Evolutionary conservation across 2,797 vertebrate genomes (phyloP), one percentile per base, ranked within the genome.

Genomic region (Cygnus olor): DNA sequence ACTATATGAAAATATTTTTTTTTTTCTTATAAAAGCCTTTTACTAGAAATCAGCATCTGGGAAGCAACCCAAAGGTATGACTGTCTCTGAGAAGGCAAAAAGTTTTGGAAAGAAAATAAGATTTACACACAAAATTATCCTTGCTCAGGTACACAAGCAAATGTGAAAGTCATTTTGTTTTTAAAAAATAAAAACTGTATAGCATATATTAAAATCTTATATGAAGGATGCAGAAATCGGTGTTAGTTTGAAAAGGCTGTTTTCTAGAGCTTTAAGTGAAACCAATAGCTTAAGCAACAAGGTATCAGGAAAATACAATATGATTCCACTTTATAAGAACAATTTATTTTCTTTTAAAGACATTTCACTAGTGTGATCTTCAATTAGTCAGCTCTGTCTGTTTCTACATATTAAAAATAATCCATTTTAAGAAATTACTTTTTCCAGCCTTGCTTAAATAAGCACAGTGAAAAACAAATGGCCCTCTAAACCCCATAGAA

Each of bases 331-430:
- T 80, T 54, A 76, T 51, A 56, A 18, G n/a, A 77, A 88, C 22
- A 69, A 44, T 63, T 56, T 56, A 56, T 56, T 56, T 64, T 42
- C 12, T 85, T 74, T 28, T 72, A 65, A 80, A 77, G 80, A 36
- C 28, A 80, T 86, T 95, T 82, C 42, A 83, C 24, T 85, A 32
- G 7, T 64, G 17, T 91, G 69, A 73, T 92, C 61, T 93, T 88
- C 95, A 84, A 69, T 38, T 8, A 61, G 9, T 69, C 65, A 71
- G 10, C 58, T 90, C 20, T 94, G 14, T 58, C 63, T 90, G 12
- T 25, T 89, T 80, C 51, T 11, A 2, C 32, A 24, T 89, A 28
- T 36, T 86, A 93, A 87, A 74, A 73, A 45, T 34, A 66, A 53
- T 13, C 34, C 32, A n/a, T 88, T 83, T 77, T 61, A 60, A 92